These are phyloP conservation scores for Ochotona princeps DNA, from an alignment of 2,113 vertebrate genomes.

Conservation along the genomic window DNA sequence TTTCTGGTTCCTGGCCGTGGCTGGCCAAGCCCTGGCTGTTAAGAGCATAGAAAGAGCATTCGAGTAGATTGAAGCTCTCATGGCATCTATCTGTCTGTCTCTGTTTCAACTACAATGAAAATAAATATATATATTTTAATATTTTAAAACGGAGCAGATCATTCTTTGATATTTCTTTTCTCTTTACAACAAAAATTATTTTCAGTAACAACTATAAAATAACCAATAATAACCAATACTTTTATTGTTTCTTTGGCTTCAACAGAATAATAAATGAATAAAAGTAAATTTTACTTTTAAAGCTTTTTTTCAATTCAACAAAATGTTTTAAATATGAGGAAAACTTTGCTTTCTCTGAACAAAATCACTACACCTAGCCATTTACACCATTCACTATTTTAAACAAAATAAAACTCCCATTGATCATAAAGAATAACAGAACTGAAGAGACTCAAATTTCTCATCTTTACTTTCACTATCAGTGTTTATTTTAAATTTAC, in stretches of 20 bases:
- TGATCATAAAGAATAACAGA: background rate
- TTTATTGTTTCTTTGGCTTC: background rate
- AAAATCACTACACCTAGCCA: background rate
- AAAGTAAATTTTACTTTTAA: conserved; percentile 12
- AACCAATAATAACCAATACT: background rate
- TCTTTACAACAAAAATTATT: background rate
- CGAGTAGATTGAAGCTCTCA: too few relatives aligned
- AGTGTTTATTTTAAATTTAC: conserved; percentile 20
- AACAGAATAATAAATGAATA: background rate
- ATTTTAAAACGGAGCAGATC: background rate
- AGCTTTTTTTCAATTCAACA: background rate
- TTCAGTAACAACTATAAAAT: background rate
- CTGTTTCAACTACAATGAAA: too few relatives aligned
- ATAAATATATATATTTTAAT: too few relatives aligned
- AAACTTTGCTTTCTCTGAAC: conserved; percentile 14
- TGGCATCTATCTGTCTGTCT: too few relatives aligned
- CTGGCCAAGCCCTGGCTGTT: too few relatives aligned
- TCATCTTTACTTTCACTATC: conserved; percentile 14
- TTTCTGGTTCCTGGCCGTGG: too few relatives aligned
- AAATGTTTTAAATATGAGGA: background rate
- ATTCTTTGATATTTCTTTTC: background rate
- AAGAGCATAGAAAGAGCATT: too few relatives aligned
- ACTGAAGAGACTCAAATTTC: conserved; percentile 13
- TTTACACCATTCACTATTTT: conserved; percentile 24
- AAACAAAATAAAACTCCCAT: background rate